Percentiles rank a stretch among this genome's conserved stretches.
phyloP scores from a whole-genome alignment of 2,888 invertebrate genomes.

The Drosophila pseudotakahashii region DNA sequence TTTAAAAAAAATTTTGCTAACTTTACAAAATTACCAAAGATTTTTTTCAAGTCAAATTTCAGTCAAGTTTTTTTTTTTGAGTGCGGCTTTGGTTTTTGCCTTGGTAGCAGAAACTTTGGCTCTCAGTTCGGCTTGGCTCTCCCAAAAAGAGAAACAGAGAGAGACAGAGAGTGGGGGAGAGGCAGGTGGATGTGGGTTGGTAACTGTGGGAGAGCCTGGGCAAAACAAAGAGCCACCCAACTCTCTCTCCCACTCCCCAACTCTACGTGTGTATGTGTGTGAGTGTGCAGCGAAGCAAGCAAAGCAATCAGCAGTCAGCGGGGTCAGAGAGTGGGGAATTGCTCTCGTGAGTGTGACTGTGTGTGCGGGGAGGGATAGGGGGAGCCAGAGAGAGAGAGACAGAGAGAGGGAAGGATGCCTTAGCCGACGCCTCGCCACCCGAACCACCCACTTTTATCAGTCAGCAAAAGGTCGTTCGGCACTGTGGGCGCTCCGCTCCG shows the following conservation, averaged over 20 bases:
- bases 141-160: neutral
- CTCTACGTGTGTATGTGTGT: constrained; percentile 20
- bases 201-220: constrained; percentile 42
- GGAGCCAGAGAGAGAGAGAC: constrained; percentile 19
- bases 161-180: neutral
- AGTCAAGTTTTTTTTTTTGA: neutral
- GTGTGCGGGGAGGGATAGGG: constrained; percentile 16
- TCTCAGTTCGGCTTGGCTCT: constrained; percentile 48
- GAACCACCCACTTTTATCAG: constrained; percentile 74
- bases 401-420: constrained; percentile 49
- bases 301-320: constrained; percentile 79
- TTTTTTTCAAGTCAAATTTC: neutral
- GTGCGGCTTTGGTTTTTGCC: constrained; percentile 31
- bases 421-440: constrained; percentile 58
- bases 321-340: constrained; percentile 67
- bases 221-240: constrained; percentile 69
- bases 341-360: constrained; percentile 39
- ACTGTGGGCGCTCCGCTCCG: constrained; percentile 54
- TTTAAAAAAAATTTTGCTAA: neutral
- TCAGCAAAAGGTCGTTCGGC: constrained; percentile 78
- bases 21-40: too few species aligned
- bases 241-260: neutral
- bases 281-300: constrained; percentile 76
- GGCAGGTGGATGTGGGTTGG: constrained; percentile 26
- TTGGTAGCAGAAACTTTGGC: constrained; percentile 40